phyloP scores from a whole-genome alignment of 2,113 vertebrate species.

The Carassius carassius region DNA sequence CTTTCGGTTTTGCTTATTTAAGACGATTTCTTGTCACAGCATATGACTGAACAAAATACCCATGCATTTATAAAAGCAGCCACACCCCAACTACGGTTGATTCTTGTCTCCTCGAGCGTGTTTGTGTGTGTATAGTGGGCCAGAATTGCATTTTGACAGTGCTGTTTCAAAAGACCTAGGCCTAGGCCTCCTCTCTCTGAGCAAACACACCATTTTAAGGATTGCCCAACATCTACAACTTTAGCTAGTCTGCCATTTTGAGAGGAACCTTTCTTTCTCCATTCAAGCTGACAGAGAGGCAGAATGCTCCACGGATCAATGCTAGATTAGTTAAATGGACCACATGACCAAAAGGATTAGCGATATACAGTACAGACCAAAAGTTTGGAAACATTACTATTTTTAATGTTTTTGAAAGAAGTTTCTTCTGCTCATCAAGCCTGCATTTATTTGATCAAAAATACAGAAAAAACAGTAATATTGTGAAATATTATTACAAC shows the following conservation, averaged over 20 bases:
- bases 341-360: slow-evolving; percentile 69
- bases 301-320: slow-evolving; percentile 67
- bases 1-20: slow-evolving; percentile 47
- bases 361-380: too few relatives aligned
- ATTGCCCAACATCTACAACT: slow-evolving; percentile 68
- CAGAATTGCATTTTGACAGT: slow-evolving; percentile 41
- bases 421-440: too few relatives aligned
- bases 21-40: slow-evolving; percentile 70
- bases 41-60: slow-evolving; percentile 65
- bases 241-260: slow-evolving; percentile 65
- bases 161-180: slow-evolving; percentile 64
- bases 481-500: too few relatives aligned
- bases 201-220: slow-evolving; percentile 61
- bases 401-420: too few relatives aligned
- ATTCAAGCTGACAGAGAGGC: slow-evolving; percentile 66
- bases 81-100: slow-evolving; percentile 72
- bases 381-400: too few relatives aligned
- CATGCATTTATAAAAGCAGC: slow-evolving; percentile 66
- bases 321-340: slow-evolving; percentile 72
- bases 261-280: slow-evolving; percentile 64
- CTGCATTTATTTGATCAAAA: too few relatives aligned
- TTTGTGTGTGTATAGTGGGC: neutral
- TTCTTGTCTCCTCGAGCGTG: slow-evolving; percentile 48
- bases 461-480: too few relatives aligned
- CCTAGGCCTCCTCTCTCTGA: slow-evolving; percentile 59